Evolutionary conservation across 1,140 invertebrate species (phyloP).

Genomic region (Zaprionus camerounensis): DNA sequence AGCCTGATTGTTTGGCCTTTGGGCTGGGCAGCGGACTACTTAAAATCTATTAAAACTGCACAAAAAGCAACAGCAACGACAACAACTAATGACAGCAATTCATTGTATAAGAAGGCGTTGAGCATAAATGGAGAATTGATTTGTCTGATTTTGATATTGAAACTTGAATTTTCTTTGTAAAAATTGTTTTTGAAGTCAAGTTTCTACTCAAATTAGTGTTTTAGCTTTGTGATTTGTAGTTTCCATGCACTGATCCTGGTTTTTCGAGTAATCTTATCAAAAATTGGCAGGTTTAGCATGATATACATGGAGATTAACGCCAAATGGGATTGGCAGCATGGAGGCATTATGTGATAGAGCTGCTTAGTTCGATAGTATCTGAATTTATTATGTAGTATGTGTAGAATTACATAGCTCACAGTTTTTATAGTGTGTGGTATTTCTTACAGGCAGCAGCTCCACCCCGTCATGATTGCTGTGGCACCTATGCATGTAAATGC

Average conservation of each 20-base stretch:
- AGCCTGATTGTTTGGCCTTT: constrained; percentile 32
- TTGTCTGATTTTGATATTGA: background rate
- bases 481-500: constrained; percentile 11
- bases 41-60: constrained; percentile 17
- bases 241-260: background rate
- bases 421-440: background rate
- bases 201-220: background rate
- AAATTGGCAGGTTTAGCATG: background rate
- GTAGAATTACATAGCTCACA: background rate
- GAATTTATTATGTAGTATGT: background rate
- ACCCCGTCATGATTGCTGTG: constrained; percentile 1
- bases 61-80: background rate
- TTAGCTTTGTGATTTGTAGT: background rate
- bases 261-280: background rate
- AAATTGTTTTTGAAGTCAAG: background rate
- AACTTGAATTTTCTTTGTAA: background rate
- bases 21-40: constrained; percentile 17
- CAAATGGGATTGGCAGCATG: background rate
- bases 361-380: background rate
- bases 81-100: background rate
- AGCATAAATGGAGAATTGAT: background rate
- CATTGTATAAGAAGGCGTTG: background rate
- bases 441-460: background rate
- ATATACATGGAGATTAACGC: background rate
- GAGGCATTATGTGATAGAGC: background rate